Conservation (phyloP, 2,797 vertebrate species). For the Lithobates pipiens region DNA sequence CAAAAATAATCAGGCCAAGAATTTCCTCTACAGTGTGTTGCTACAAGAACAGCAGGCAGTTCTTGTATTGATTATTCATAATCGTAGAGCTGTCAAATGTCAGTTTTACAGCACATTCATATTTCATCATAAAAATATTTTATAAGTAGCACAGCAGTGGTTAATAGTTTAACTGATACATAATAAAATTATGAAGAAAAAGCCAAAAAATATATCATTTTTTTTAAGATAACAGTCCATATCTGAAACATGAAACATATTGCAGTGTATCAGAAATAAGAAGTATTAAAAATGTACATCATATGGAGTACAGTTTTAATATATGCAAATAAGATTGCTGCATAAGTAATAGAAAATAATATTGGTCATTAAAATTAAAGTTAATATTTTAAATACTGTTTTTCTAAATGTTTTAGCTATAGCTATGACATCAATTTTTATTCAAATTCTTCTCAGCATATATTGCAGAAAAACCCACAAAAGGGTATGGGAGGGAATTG, state of each 20-base stretch:
- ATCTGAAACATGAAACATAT: background rate
- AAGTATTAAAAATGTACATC: background rate
- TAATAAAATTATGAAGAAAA: constrained; percentile 12
- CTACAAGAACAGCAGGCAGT: constrained; percentile 48
- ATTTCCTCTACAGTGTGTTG: constrained; percentile 35
- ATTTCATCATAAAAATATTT: constrained; percentile 54
- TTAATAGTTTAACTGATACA: constrained; percentile 34
- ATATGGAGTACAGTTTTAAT: background rate
- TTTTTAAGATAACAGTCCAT: background rate
- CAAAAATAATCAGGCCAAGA: constrained; percentile 12
- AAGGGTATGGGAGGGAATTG: too few species aligned
- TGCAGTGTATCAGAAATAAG: background rate
- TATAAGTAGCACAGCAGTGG: constrained; percentile 41
- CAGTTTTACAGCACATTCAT: constrained; percentile 53
- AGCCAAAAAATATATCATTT: background rate
- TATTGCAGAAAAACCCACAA: background rate
- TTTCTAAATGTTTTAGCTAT: background rate
- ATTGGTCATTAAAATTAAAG: too few species aligned
- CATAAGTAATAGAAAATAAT: too few species aligned
- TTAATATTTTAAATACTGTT: background rate
- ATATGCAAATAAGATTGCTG: background rate
- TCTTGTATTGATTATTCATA: constrained; percentile 60
- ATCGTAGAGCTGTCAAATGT: constrained; percentile 56
- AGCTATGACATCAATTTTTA: background rate
- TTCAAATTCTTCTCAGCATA: background rate